Conservation (phyloP, 1,140 invertebrate species). For the Listronotus oregonensis region DNA sequence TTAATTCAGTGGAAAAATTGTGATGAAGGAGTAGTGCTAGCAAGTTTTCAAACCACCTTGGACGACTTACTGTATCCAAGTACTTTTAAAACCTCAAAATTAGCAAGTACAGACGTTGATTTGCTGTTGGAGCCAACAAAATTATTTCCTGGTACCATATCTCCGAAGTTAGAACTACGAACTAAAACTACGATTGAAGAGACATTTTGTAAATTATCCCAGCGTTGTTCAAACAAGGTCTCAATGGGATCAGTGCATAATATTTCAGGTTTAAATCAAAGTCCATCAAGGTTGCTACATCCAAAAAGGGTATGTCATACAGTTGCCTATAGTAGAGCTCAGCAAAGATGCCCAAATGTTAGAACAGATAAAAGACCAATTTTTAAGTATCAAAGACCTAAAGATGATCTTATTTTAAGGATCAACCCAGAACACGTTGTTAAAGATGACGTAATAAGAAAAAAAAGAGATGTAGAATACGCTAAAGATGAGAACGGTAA, state of each 20-base stretch:
- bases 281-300: conserved; percentile 29
- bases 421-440: conserved; percentile 29
- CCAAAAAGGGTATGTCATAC: conserved; percentile 50
- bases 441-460: conserved; percentile 24
- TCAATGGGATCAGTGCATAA: conserved; percentile 55
- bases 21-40: conserved; percentile 60
- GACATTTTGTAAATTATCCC: conserved; percentile 46
- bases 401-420: conserved; percentile 46
- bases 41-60: conserved; percentile 66
- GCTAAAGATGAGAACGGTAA: conserved; percentile 19
- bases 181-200: conserved; percentile 63
- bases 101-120: conserved; percentile 64
- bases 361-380: conserved; percentile 36
- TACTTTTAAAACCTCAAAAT: conserved; percentile 52
- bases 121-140: conserved; percentile 68
- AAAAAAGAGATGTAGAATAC: neutral
- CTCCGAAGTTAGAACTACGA: conserved; percentile 65
- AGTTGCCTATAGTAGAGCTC: conserved; percentile 42
- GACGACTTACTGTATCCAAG: conserved; percentile 67
- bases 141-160: conserved; percentile 66
- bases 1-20: conserved; percentile 66
- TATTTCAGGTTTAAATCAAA: conserved; percentile 44
- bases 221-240: conserved; percentile 21
- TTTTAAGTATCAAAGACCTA: conserved; percentile 45
- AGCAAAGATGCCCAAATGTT: conserved; percentile 26